Evolutionary conservation across 1,140 invertebrate species (phyloP), one percentile per base, ranked within the genome.

Genomic region (Anastrepha ludens): DNA sequence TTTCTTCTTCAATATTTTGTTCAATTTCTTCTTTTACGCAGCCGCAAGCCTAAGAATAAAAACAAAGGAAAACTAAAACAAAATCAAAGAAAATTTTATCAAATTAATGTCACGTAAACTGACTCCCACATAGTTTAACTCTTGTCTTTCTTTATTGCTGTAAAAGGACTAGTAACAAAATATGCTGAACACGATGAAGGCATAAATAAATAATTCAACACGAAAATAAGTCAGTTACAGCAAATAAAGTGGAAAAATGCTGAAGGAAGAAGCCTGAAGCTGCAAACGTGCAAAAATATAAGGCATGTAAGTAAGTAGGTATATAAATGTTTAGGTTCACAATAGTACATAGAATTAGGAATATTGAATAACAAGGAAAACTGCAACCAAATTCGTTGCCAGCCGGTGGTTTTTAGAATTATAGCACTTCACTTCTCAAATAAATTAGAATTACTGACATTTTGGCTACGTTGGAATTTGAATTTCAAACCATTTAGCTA

Each of bases 161-260:
- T 55, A 11, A 55, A 55, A 55, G 6, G 3, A 8, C 50, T 55
- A 55, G 6, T 2, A 55, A 55, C 29, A 67, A 3, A 41, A n/a
- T 39, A 29, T 13, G 3, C 29, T 11, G 29, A 41, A n/a, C 11
- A 29, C 13, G 8, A 20, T 11, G 64, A 11, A 39, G 64, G 29
- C 29, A 67, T 67, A 39, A 67, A 67, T 67, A 67, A 67, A 67
- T 41, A 67, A 67, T 67, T 67, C 64, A 67, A 13, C 64, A 11
- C 39, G 64, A 67, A 67, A 67, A 29, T 20, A 67, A 41, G 20
- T 3, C 64, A 67, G 39, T 29, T 29, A 67, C 39, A 67, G 9
- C 29, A 67, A 55, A 11, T 55, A 29, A 29, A 29, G 29, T 0
- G 29, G 3, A 55, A 11, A 39, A 67, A 67, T 13, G 64, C 20